Conservation (phyloP, 2,888 invertebrate genomes). For the Epiblema foenella region DNA sequence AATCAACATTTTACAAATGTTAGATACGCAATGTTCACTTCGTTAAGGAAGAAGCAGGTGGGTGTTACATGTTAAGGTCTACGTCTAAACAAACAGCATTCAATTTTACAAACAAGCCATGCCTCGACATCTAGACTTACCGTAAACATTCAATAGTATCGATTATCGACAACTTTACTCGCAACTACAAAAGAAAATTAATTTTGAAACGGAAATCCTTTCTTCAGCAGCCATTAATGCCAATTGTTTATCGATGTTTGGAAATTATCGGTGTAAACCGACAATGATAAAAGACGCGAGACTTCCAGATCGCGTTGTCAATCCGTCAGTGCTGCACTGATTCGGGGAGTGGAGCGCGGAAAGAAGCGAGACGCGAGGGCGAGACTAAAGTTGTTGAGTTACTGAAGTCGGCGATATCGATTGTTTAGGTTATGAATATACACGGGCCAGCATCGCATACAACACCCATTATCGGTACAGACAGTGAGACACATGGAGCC, state of each 20-base stretch:
- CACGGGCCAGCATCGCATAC: slow-evolving; percentile 80
- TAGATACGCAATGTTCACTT: slow-evolving; percentile 61
- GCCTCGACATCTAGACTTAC: slow-evolving; percentile 71
- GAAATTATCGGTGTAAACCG: slow-evolving; percentile 28
- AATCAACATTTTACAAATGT: background rate
- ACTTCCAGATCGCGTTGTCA: slow-evolving; percentile 30
- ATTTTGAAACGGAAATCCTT: slow-evolving; percentile 79
- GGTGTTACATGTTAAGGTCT: slow-evolving; percentile 54
- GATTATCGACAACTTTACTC: slow-evolving; percentile 83
- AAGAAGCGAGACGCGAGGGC: slow-evolving; percentile 26
- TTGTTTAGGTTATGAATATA: slow-evolving; percentile 68
- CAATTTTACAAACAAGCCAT: slow-evolving; percentile 68
- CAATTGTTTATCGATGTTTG: slow-evolving; percentile 57
- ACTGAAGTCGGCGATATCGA: slow-evolving; percentile 80
- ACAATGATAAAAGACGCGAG: slow-evolving; percentile 31
- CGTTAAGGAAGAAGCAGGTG: slow-evolving; percentile 63
- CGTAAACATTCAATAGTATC: slow-evolving; percentile 74
- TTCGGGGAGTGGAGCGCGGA: slow-evolving; percentile 26
- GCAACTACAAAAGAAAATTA: slow-evolving; percentile 66
- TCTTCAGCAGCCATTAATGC: slow-evolving; percentile 83
- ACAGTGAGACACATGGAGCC: slow-evolving; percentile 64
- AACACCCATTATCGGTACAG: slow-evolving; percentile 74
- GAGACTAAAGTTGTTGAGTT: slow-evolving; percentile 54
- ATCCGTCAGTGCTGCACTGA: slow-evolving; percentile 36
- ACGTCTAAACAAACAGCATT: slow-evolving; percentile 54